These are phyloP conservation scores for Xerus inauris DNA, from an alignment of 2,113 vertebrate genomes.

Conservation along the genomic window DNA sequence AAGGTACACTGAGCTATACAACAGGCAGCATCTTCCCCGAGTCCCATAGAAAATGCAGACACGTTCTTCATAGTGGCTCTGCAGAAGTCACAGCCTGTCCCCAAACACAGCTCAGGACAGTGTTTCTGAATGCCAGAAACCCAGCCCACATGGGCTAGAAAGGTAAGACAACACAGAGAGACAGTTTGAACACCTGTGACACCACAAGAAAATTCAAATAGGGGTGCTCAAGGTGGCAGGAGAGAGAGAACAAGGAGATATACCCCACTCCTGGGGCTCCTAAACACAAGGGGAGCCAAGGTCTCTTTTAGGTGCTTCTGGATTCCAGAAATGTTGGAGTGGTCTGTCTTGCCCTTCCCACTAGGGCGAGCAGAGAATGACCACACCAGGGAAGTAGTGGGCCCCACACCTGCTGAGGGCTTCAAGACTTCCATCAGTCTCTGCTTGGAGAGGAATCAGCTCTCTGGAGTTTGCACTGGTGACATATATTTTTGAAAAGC, in stretches of 20 bases:
- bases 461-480: neutral
- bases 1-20: slow-evolving; percentile 21
- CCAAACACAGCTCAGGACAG: neutral
- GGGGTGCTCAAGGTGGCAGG: neutral
- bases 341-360: neutral
- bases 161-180: neutral
- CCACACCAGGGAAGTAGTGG: neutral
- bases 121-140: neutral
- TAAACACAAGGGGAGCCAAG: neutral
- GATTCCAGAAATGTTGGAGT: neutral
- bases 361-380: neutral
- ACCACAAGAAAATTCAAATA: neutral
- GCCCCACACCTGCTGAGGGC: neutral
- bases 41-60: neutral
- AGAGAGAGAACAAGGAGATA: neutral
- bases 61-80: neutral
- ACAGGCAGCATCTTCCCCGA: neutral
- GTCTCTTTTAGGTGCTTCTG: neutral
- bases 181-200: neutral
- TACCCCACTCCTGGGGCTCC: neutral
- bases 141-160: neutral
- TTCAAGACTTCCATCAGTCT: neutral
- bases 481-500: neutral
- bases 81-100: neutral
- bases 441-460: neutral